Evolutionary conservation across 2,888 invertebrate genomes (phyloP), one percentile per base, ranked within the genome.

Genomic region (Eudasyphora cyanicolor): DNA sequence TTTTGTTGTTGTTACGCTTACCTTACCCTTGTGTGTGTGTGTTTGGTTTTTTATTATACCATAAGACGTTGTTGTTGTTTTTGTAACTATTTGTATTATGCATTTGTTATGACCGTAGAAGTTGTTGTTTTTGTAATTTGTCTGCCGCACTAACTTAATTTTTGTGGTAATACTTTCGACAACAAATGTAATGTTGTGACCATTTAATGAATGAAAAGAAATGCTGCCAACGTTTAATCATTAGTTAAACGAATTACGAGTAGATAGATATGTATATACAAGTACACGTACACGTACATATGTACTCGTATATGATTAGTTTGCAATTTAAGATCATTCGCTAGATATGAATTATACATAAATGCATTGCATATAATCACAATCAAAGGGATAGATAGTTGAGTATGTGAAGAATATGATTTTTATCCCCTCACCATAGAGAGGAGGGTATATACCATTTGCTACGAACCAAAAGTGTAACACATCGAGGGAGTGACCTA

Each of bases 1-100:
- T 57, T 57, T 24, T 73, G 75, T 79, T 51, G 60, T 29, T 35
- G 64, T 42, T 67, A 67, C 67, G 21, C 67, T 67, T 67, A 42
- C 67, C 67, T 24, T 42, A n/a, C n/a, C n/a, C 42, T 42, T 67
- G 19, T 64, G 32, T 38, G 17, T 27, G 1, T 24, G 24, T 19
- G 2, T n/a, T 60, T 60, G n/a, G 14, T 57, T 12, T 45, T 45
- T 57, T 12, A 17, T 42, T 42, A 42, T 67, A 67, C 24, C 67
- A 42, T 67, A 42, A n/a, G n/a, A n/a, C 35, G 42, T 12, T 19
- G 35, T 12, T 19, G 64, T 35, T 24, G 35, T 21, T 19, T 42
- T n/a, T n/a, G n/a, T n/a, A n/a, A n/a, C 42, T 29, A 42, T 42
- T 67, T 42, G 67, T 67, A 67, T 67, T 67, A 67, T 67, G 38